These are phyloP conservation scores for Chiloscyllium punctatum DNA, from an alignment of 2,797 vertebrate species.

Conservation along the genomic window DNA sequence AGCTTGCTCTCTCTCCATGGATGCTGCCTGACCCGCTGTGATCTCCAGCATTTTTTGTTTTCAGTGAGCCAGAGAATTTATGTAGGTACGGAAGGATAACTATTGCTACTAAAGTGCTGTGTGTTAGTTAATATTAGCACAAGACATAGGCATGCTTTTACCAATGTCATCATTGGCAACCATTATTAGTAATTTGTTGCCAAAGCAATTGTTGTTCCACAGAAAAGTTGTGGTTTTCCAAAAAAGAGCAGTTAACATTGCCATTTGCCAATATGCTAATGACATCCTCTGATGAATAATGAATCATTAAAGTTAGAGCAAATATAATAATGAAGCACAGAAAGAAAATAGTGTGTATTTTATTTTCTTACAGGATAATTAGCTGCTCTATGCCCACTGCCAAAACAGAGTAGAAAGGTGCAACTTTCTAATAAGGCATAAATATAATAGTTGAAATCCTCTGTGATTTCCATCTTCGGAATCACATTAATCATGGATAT, in stretches of 20 bases:
- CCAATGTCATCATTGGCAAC: neutral
- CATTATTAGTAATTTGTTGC: neutral
- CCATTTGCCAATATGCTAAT: neutral
- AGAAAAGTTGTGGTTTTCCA: neutral
- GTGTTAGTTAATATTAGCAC: neutral
- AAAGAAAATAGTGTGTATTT: neutral
- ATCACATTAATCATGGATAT: neutral
- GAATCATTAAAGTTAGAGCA: slow-evolving; percentile 10
- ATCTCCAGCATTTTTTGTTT: too few relatives aligned
- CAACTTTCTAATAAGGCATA: slow-evolving; percentile 19
- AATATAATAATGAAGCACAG: slow-evolving; percentile 4
- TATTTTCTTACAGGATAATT: slow-evolving; percentile 1
- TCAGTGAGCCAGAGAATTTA: neutral
- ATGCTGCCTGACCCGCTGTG: too few relatives aligned
- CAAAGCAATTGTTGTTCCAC: neutral
- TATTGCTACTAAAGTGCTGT: neutral
- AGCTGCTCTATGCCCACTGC: neutral
- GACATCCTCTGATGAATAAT: slow-evolving; percentile 17
- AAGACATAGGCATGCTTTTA: neutral
- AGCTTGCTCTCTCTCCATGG: too few relatives aligned
- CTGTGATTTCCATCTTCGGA: neutral
- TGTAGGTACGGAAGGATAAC: neutral
- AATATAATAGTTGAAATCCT: neutral
- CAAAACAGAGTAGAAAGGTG: slow-evolving; percentile 1
- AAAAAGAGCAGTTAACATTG: neutral